These are phyloP conservation scores for Altica lythri DNA, from an alignment of 2,888 invertebrate species.

Conservation along the genomic window DNA sequence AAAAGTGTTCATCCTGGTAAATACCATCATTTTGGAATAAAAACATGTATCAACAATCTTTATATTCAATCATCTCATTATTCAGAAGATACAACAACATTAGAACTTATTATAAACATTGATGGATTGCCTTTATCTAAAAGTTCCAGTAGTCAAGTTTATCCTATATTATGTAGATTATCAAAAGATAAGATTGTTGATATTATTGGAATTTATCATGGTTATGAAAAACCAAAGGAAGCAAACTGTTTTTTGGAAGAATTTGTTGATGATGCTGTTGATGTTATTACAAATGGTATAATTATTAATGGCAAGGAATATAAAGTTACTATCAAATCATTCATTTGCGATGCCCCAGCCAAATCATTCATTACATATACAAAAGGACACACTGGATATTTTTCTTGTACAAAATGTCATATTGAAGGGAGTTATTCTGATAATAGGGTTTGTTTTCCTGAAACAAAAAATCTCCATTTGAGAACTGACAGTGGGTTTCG, in stretches of 20 bases:
- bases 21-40: constrained; percentile 9
- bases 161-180: constrained; percentile 20
- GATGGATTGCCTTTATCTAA: too few relatives aligned
- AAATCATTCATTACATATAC: constrained; percentile 29
- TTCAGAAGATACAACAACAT: constrained; percentile 27
- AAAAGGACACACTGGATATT: constrained; percentile 33
- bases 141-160: constrained; percentile 20
- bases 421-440: constrained; percentile 17
- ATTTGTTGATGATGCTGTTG: constrained; percentile 23
- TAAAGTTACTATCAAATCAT: too few relatives aligned
- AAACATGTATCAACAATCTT: too few relatives aligned
- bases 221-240: constrained; percentile 21
- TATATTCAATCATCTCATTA: constrained; percentile 10
- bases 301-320: constrained; percentile 27
- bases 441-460: constrained; percentile 26
- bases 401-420: constrained; percentile 33
- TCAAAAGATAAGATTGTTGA: constrained; percentile 5
- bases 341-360: too few relatives aligned
- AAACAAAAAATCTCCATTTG: constrained; percentile 21
- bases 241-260: constrained; percentile 15
- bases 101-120: too few relatives aligned
- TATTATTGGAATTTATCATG: too few relatives aligned
- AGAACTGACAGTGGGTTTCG: constrained; percentile 30
- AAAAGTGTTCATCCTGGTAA: constrained; percentile 16
- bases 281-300: constrained; percentile 16